phyloP scores from a whole-genome alignment of 2,113 vertebrate species.

The Anser cygnoides region DNA sequence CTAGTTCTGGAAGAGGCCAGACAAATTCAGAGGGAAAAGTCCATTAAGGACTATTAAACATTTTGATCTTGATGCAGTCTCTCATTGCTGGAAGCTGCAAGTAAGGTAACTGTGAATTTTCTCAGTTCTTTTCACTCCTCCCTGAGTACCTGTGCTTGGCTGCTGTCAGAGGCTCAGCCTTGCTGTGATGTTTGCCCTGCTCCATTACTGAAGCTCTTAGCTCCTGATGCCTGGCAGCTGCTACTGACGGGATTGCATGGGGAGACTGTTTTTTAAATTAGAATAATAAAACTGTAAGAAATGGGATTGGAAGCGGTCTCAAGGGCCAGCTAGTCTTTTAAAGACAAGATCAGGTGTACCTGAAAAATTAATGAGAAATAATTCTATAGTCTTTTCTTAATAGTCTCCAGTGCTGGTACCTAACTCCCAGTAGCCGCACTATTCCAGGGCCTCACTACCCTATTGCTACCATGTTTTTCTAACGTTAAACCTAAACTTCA shows the following conservation, averaged over 20 bases:
- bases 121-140: background rate
- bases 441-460: background rate
- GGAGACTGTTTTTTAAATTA: background rate
- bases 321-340: background rate
- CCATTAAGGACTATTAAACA: background rate
- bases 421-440: background rate
- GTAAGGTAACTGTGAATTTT: background rate
- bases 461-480: background rate
- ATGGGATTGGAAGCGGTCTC: background rate
- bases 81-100: background rate
- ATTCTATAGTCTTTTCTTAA: background rate
- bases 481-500: background rate
- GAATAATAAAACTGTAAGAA: background rate
- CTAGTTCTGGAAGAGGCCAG: background rate
- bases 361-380: conserved; percentile 8
- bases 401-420: background rate
- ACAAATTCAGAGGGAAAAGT: background rate
- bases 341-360: background rate
- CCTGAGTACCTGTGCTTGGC: background rate
- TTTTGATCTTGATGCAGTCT: background rate
- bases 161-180: background rate
- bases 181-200: background rate
- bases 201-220: background rate
- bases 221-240: background rate
- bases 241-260: background rate